Evolutionary conservation across 2,113 vertebrate species (phyloP).

Genomic region (Alligator sinensis): DNA sequence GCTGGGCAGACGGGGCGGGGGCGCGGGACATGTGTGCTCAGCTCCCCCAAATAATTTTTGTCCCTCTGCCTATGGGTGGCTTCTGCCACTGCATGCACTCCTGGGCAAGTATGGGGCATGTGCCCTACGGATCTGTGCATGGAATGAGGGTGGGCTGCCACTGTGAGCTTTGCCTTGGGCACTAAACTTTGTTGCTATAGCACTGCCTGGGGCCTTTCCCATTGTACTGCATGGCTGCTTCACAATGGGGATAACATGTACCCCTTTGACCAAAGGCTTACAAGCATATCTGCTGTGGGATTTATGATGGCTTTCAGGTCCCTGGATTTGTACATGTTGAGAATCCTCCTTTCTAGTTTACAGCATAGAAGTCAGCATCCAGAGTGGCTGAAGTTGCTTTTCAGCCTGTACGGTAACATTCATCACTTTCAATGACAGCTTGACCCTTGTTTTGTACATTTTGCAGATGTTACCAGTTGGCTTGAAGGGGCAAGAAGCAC

Average conservation of each 20-base stretch:
- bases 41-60: too few relatives aligned
- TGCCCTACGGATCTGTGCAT: too few relatives aligned
- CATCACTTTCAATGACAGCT: background rate
- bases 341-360: rapidly evolving
- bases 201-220: background rate
- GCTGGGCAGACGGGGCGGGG: too few relatives aligned
- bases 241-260: rapidly evolving
- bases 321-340: background rate
- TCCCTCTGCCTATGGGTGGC: too few relatives aligned
- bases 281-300: background rate
- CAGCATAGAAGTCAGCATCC: rapidly evolving
- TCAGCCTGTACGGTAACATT: background rate
- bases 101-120: too few relatives aligned
- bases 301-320: background rate
- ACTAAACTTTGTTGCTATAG: too few relatives aligned
- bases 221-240: background rate
- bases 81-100: too few relatives aligned
- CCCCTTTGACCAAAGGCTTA: background rate
- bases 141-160: too few relatives aligned
- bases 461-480: constrained; percentile 63
- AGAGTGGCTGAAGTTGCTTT: background rate
- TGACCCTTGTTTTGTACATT: constrained; percentile 18
- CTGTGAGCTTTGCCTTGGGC: too few relatives aligned
- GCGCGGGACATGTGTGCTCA: too few relatives aligned
- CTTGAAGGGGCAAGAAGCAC: background rate